Evolutionary conservation across 2,888 invertebrate genomes (phyloP).

Genomic region (Euplexia lucipara): DNA sequence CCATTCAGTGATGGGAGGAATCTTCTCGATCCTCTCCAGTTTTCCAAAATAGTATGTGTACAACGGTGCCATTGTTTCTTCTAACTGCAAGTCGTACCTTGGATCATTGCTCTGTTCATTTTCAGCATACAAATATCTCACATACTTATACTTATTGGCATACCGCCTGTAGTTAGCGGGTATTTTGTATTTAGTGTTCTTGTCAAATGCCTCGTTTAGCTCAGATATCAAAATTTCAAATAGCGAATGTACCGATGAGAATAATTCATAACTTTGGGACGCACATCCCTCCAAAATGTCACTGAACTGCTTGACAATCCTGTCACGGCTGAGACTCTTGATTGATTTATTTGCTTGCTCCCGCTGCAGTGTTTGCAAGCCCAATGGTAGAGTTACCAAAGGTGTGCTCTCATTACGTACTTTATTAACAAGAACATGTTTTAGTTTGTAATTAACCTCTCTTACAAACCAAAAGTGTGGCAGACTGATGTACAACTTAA

Average conservation of each 20-base stretch:
- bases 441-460: conserved; percentile 40
- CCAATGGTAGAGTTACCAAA: neutral
- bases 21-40: neutral
- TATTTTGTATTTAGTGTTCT: neutral
- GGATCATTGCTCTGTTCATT: conserved; percentile 29
- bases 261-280: neutral
- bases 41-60: conserved; percentile 60
- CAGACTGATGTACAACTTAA: conserved; percentile 44
- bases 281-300: neutral
- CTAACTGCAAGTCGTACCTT: conserved; percentile 74
- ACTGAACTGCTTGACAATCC: neutral
- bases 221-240: conserved; percentile 61
- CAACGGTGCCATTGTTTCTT: conserved; percentile 73
- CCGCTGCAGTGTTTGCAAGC: conserved; percentile 8
- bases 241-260: conserved; percentile 18
- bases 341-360: neutral
- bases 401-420: neutral
- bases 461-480: conserved; percentile 28
- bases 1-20: conserved; percentile 50
- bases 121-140: conserved; percentile 73
- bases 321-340: fast-evolving
- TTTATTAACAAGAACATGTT: conserved; percentile 53
- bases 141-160: conserved; percentile 71
- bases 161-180: conserved; percentile 60
- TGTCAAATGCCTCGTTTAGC: conserved; percentile 28